phyloP scores from a whole-genome alignment of 2,113 vertebrate genomes.

The Engystomops pustulosus region DNA sequence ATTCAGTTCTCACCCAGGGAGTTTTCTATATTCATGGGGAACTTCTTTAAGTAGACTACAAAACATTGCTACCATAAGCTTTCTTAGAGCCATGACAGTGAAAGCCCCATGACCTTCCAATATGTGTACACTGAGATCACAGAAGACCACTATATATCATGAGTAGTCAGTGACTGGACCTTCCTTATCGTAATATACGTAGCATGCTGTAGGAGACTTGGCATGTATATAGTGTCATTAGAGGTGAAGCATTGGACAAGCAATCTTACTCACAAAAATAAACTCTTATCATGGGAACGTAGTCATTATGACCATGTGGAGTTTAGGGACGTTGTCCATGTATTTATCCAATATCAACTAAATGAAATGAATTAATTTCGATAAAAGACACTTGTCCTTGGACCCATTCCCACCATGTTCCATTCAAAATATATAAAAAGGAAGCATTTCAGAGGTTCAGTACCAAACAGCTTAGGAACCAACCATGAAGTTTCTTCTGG shows the following conservation, averaged over 20 bases:
- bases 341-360: background rate
- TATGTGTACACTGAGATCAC: no score
- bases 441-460: no score
- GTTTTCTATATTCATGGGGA: no score
- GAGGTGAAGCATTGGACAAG: background rate
- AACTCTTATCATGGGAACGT: slow-evolving; percentile 18
- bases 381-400: background rate
- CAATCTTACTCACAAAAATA: background rate
- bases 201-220: no score
- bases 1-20: no score
- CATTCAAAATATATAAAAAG: background rate
- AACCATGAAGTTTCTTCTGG: slow-evolving; percentile 5
- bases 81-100: no score
- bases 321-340: background rate
- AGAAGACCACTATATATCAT: no score
- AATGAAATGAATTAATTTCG: background rate
- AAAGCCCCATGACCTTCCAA: no score
- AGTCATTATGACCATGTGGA: background rate
- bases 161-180: no score
- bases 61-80: no score
- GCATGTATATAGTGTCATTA: background rate
- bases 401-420: background rate
- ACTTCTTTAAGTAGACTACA: no score
- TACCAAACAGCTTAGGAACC: background rate
- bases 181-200: no score